Evolutionary conservation across 64 coral and sea anemone genomes (phyloP).

Genomic region (Porites australiensis): DNA sequence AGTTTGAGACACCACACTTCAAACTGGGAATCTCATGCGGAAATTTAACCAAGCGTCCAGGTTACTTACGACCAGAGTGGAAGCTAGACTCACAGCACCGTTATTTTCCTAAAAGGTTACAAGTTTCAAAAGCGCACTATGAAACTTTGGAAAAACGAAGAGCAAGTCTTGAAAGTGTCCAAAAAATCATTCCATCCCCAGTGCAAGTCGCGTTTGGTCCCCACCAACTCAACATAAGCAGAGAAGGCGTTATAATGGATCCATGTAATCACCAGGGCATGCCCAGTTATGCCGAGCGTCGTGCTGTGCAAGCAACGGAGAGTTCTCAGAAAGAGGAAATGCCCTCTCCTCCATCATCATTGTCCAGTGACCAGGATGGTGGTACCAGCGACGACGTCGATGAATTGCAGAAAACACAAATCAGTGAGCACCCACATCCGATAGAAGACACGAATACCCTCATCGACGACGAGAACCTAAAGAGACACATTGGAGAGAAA

Average conservation of each 20-base stretch:
- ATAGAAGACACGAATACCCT: not conserved
- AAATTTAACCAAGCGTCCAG: not conserved
- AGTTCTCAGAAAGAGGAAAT: not conserved
- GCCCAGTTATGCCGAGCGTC: not conserved
- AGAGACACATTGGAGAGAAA: not conserved
- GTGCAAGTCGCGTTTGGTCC: not conserved
- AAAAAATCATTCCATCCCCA: not conserved
- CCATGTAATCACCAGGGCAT: not conserved
- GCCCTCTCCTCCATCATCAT: not conserved
- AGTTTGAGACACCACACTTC: not conserved
- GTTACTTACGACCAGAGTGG: not conserved
- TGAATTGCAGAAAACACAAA: not conserved
- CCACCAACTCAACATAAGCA: not conserved
- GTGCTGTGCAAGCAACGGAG: not conserved
- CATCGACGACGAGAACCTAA: not conserved
- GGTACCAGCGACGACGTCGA: not conserved
- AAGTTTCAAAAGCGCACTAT: not conserved
- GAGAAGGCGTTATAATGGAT: not conserved
- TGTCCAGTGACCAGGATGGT: not conserved
- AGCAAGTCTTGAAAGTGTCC: not conserved
- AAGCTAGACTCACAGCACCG: not conserved
- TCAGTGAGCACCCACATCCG: not conserved
- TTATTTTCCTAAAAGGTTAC: not conserved
- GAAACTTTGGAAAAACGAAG: not conserved
- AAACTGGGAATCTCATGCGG: not conserved